Percentiles rank a stretch among this genome's conserved stretches.
These are phyloP conservation scores for Drosophila mimetica DNA, from an alignment of 2,888 invertebrate genomes.

Conservation along the genomic window DNA sequence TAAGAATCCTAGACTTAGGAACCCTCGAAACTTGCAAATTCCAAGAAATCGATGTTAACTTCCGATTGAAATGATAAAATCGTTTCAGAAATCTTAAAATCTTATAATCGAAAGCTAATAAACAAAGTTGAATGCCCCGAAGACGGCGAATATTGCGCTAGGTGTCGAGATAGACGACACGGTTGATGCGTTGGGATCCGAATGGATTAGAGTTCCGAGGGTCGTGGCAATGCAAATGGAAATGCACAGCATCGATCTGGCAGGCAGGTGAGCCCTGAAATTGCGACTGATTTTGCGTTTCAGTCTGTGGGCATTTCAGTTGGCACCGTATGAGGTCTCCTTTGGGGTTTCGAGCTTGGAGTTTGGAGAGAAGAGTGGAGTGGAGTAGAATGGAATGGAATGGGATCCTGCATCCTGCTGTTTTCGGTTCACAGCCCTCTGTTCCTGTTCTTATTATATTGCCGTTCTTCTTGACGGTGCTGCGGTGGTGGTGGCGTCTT, in stretches of 20 bases:
- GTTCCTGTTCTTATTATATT: slow-evolving; percentile 47
- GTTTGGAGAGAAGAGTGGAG: not conserved
- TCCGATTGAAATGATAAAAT: too few species aligned
- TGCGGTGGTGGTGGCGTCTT: slow-evolving; percentile 18
- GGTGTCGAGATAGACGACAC: slow-evolving; percentile 4
- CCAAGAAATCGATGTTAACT: too few species aligned
- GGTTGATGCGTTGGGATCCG: not conserved
- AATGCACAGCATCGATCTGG: slow-evolving; percentile 16
- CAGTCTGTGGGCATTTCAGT: not conserved
- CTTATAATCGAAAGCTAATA: too few species aligned
- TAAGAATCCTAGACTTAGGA: too few species aligned
- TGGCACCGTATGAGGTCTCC: slow-evolving; percentile 9
- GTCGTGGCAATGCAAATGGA: slow-evolving; percentile 1
- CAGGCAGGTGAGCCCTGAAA: slow-evolving; percentile 13
- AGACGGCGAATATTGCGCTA: not conserved
- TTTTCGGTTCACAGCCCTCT: slow-evolving; percentile 43
- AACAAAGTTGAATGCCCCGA: not conserved
- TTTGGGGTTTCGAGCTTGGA: too few species aligned
- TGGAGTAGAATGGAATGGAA: not conserved
- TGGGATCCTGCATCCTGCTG: slow-evolving; percentile 12
- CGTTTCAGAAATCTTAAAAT: too few species aligned
- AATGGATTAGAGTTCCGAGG: not conserved
- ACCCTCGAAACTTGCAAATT: too few species aligned
- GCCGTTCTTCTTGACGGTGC: slow-evolving; percentile 3
- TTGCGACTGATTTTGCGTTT: slow-evolving; percentile 6